A percentile compares a stretch with the other conserved stretches of the same genome.
phyloP scores from a whole-genome alignment of 2,888 invertebrate species.

The Leptopilina myrica region DNA sequence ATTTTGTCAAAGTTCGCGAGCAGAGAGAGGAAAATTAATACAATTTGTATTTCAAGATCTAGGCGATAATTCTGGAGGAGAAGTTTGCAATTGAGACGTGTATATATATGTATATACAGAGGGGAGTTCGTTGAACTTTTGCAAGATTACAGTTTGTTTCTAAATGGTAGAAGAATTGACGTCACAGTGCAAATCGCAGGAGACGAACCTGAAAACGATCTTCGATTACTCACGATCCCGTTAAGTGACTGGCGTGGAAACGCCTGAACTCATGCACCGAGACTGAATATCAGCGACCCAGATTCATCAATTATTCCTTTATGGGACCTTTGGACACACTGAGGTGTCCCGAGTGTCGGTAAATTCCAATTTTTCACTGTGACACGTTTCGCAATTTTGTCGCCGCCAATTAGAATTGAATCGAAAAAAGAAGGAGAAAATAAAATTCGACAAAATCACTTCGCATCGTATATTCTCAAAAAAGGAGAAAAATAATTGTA shows the following conservation, averaged over 20 bases:
- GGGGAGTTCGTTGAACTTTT: conserved; percentile 5
- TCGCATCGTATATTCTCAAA: no score
- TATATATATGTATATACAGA: neutral
- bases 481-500: no score
- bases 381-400: no score
- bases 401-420: no score
- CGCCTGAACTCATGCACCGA: conserved; percentile 28
- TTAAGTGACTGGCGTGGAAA: conserved; percentile 59
- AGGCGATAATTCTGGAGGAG: neutral
- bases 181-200: conserved; percentile 19
- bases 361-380: conserved; percentile 15
- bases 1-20: no score
- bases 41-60: no score
- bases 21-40: no score
- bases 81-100: neutral
- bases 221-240: conserved; percentile 68
- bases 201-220: conserved; percentile 41
- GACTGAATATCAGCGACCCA: conserved; percentile 42
- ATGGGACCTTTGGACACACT: conserved; percentile 15
- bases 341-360: neutral
- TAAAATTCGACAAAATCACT: no score
- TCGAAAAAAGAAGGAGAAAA: no score
- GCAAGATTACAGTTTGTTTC: conserved; percentile 27
- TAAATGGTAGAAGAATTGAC: conserved; percentile 22
- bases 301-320: conserved; percentile 25